Evolutionary conservation across 2,797 vertebrate species (phyloP), one percentile per base, ranked within the genome.

Genomic region (Melanotaenia nigrans): DNA sequence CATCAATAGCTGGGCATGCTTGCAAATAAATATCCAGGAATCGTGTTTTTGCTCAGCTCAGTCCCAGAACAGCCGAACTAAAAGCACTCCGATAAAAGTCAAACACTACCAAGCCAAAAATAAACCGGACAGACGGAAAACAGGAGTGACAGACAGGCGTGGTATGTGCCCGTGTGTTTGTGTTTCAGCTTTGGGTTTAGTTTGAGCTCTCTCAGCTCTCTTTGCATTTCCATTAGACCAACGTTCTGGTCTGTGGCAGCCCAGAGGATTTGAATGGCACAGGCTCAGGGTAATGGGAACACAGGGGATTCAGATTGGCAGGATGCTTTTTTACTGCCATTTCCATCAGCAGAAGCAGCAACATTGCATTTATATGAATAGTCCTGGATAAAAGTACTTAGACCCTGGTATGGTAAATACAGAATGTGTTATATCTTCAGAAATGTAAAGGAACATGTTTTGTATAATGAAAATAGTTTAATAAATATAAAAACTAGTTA

Each of bases 211-310:
- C 82, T 61, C 54, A 22, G 54, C 80, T 83, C 78, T 58, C 73
- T 74, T 75, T 83, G 68, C 72, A 77, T 85, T 84, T 78, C 84
- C 82, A 85, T 88, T 89, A 87, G 85, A 85, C 40, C 64, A 79
- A 58, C 12, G 47, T 82, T 84, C 77, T 87, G 81, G 22, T 78
- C 78, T 71, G 82, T 80, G 64, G 77, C 61, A 57, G 82, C 87
- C 79, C 85, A 56, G 71, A 84, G 84, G 84, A 87, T 90, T 91
- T 89, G 68, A 89, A 85, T 87, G 79, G 88, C 81, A 71, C 73
- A 71, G 78, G 73, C 81, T 82, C 79, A 65, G 70, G 56, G 81
- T 87, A 81, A 90, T 87, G 67, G 71, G 71, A 84, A 84, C 70
- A 75, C 58, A 14, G 62, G 78, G 78, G 73, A 78, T 61, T 63